Evolutionary conservation across 2,888 invertebrate species (phyloP), one percentile per base, ranked within the genome.

Genomic region (Volucella inanis): DNA sequence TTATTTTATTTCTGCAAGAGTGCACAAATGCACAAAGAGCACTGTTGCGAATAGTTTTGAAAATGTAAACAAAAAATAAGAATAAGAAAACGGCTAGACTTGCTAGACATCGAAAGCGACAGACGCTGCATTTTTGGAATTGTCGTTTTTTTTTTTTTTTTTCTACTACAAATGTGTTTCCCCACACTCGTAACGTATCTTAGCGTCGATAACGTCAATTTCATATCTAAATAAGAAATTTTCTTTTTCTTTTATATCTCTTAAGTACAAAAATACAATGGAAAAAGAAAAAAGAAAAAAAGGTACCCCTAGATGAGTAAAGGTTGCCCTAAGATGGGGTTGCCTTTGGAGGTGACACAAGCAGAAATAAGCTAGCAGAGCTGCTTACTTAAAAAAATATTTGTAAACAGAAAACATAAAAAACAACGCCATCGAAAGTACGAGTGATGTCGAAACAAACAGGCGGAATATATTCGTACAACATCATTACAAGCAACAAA

Each of bases 51-150:
- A 61, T 65, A 62, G 62, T 55, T 64, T 74, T 55, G 6, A 43
- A 47, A 52, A 39, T 12, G 22, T 45, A 77, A 77, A 77, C 12
- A 49, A 70, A 52, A 68, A 38, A 12, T 2, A 31, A 31, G 31
- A 31, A 31, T 31, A 31, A 31, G 31, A 8, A 55, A 59, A 61
- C 45, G 74, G 47, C 80, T 80, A 74, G 74, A 80, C 68, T 62
- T 54, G 14, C 54, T 45, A 9, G 62, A 64, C 45, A 15, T 15
- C 22, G 45, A 67, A 65, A 72, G 61, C 67, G 79, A 74, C 74
- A 80, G 54, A 55, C 54, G 45, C 31, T 62, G 74, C 74, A 80
- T 80, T 74, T 80, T 80, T 80, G 74, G 55, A 80, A 80, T 80
- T 57, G 54, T 49, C 70, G 41, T 39, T 12, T 22, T 54, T 31